Evolutionary conservation across 2,888 invertebrate species (phyloP).

Genomic region (Thumatha senex): DNA sequence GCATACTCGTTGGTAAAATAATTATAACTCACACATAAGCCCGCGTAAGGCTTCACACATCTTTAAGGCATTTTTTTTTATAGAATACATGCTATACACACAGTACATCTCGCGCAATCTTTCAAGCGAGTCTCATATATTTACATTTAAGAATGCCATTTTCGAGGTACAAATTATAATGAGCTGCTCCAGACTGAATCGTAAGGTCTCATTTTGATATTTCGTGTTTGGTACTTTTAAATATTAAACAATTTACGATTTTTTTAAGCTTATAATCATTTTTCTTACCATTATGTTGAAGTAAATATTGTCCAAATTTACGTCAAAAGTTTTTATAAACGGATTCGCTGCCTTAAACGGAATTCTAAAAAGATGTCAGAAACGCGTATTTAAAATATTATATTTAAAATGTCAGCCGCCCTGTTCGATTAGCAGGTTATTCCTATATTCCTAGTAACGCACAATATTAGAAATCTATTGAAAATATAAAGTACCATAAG

Average conservation of each 20-base stretch:
- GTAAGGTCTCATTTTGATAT: slow-evolving; percentile 19
- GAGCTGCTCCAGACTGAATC: slow-evolving; percentile 39
- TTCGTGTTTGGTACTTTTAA: not conserved
- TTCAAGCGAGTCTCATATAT: slow-evolving; percentile 33
- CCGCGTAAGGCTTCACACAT: slow-evolving; percentile 45
- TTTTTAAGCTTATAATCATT: too few species aligned
- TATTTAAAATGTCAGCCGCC: too few species aligned
- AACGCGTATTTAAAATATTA: too few species aligned
- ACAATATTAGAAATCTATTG: too few species aligned
- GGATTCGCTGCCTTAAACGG: too few species aligned
- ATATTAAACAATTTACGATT: too few species aligned
- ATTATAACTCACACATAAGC: slow-evolving; percentile 30
- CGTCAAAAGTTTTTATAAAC: too few species aligned
- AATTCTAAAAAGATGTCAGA: too few species aligned
- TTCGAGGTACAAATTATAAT: slow-evolving; percentile 38
- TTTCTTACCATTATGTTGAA: too few species aligned
- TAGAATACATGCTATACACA: slow-evolving; percentile 50
- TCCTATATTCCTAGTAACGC: too few species aligned
- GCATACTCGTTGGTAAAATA: slow-evolving; percentile 49
- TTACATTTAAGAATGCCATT: slow-evolving; percentile 43
- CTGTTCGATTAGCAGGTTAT: too few species aligned
- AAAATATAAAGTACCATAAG: not conserved
- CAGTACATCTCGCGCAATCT: slow-evolving; percentile 31
- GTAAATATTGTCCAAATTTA: too few species aligned
- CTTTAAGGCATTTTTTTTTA: slow-evolving; percentile 64